These are phyloP conservation scores for Phrynocephalus guinanensis DNA, from an alignment of 2,797 vertebrate genomes.

Conservation along the genomic window DNA sequence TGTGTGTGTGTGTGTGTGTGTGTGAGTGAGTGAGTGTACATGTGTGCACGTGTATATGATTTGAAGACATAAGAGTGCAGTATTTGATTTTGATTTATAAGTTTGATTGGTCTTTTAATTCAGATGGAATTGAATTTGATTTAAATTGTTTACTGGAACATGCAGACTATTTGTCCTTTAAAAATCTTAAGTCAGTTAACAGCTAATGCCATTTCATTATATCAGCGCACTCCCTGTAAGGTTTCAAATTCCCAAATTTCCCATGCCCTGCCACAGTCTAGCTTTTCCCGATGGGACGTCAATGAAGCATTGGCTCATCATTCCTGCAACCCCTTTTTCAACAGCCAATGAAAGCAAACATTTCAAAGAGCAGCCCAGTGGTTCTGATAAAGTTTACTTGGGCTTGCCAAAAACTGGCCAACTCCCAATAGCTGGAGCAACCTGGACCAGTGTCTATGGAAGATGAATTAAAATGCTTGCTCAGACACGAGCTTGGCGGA, in stretches of 20 bases:
- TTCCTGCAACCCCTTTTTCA: not conserved
- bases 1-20: not conserved
- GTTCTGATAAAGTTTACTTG: not conserved
- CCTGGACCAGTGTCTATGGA: not conserved
- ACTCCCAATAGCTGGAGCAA: not conserved
- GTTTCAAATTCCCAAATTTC: not conserved
- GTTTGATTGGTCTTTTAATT: not conserved
- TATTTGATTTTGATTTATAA: constrained; percentile 1
- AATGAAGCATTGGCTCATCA: not conserved
- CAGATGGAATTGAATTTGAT: not conserved
- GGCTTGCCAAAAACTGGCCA: constrained; percentile 6
- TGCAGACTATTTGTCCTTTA: not conserved
- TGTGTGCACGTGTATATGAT: not conserved
- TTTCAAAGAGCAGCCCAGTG: not conserved
- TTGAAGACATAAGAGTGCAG: not conserved
- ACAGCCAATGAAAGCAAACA: not conserved
- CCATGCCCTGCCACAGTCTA: not conserved
- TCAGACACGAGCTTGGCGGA: not conserved
- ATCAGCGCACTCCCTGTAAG: not conserved
- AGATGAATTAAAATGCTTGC: not conserved
- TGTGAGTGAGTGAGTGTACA: no score
- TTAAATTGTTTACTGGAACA: constrained; percentile 1
- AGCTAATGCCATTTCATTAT: constrained; percentile 22
- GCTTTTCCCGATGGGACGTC: not conserved
- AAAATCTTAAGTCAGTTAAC: not conserved